These are phyloP conservation scores for Bombyx huttoni DNA, from an alignment of 2,888 invertebrate species.

Conservation along the genomic window DNA sequence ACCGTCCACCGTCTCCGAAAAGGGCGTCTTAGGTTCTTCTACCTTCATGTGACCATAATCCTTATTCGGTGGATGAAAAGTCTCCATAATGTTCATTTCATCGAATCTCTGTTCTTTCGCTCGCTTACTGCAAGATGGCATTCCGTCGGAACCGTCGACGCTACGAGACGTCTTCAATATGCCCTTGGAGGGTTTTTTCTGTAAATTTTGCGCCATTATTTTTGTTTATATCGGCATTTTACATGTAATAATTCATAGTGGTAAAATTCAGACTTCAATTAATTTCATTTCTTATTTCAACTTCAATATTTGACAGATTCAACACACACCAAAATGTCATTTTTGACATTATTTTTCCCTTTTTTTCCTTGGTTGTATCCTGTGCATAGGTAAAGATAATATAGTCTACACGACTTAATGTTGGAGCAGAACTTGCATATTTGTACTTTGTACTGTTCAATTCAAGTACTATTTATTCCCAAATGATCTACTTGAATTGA, in stretches of 20 bases:
- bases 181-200: conserved; percentile 88
- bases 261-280: conserved; percentile 4
- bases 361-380: no score
- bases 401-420: no score
- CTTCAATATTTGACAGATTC: background rate
- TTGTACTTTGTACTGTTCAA: no score
- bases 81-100: conserved; percentile 98
- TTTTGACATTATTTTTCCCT: no score
- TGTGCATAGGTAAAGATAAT: no score
- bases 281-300: conserved; percentile 20
- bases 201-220: conserved; percentile 82
- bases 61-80: conserved; percentile 97
- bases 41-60: conserved; percentile 99
- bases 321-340: no score
- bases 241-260: background rate
- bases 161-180: conserved; percentile 94
- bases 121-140: conserved; percentile 56
- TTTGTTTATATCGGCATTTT: conserved; percentile 26
- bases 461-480: no score
- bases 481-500: no score
- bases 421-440: no score
- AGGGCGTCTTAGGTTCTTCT: conserved; percentile 98
- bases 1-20: conserved; percentile 74
- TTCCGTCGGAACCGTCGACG: conserved; percentile 80
- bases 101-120: conserved; percentile 89